Percentiles rank a stretch among this genome's conserved stretches.
Conservation (phyloP, 2,113 vertebrate genomes). For the Polypterus senegalus region DNA sequence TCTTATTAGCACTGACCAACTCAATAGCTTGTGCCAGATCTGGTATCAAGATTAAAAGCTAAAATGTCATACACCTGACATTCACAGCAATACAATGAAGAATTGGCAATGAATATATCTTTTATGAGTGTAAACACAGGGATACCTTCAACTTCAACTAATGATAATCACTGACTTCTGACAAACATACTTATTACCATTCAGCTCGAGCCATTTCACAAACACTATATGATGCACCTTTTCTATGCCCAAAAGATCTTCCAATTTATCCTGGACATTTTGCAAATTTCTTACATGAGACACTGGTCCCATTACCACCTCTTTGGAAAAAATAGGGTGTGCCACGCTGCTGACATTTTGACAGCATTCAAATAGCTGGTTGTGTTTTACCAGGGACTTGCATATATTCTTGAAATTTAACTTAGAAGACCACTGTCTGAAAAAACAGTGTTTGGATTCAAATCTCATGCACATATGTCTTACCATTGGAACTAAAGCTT, state of each 20-base stretch:
- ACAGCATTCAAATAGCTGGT: not conserved
- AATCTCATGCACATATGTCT: conserved; percentile 24
- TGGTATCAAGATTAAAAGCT: conserved; percentile 11
- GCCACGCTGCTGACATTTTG: not conserved
- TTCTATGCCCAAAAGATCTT: not conserved
- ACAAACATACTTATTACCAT: conserved; percentile 7
- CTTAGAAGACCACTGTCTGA: conserved; percentile 20
- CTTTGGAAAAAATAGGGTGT: conserved; percentile 6
- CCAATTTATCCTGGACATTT: no score
- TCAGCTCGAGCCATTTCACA: not conserved
- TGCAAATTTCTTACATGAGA: not conserved
- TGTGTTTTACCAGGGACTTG: conserved; percentile 12
- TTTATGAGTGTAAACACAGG: conserved; percentile 15
- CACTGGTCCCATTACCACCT: conserved; percentile 5
- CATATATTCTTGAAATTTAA: conserved; percentile 18
- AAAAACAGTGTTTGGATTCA: conserved; percentile 24
- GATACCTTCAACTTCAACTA: conserved; percentile 10
- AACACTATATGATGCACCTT: not conserved
- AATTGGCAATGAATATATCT: not conserved
- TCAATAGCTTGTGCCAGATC: conserved; percentile 12
- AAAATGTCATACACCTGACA: not conserved
- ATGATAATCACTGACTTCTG: conserved; percentile 9
- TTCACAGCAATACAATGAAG: not conserved
- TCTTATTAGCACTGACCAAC: not conserved
- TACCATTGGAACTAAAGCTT: conserved; percentile 8